phyloP scores from a whole-genome alignment of 2,888 invertebrate genomes.

The Tetragonula carbonaria region DNA sequence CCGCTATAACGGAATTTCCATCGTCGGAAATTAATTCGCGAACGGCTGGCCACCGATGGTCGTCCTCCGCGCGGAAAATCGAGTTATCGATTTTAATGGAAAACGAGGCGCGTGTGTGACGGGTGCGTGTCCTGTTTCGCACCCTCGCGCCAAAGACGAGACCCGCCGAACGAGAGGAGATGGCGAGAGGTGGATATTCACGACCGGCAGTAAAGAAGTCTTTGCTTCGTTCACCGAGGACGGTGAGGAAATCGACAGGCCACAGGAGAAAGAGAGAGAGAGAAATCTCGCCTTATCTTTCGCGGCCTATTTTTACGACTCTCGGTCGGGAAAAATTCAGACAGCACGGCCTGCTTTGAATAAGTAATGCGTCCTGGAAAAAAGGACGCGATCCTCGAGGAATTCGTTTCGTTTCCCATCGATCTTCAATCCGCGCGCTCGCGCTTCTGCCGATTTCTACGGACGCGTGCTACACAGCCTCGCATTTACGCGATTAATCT shows the following conservation, averaged over 20 bases:
- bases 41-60: not conserved
- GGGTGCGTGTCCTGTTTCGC: conserved; percentile 9
- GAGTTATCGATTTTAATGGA: conserved; percentile 43
- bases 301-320: conserved; percentile 43
- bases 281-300: conserved; percentile 43
- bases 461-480: not conserved
- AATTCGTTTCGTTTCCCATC: conserved; percentile 36
- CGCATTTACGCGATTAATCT: conserved; percentile 1
- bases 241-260: not conserved
- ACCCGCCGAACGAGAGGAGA: not conserved
- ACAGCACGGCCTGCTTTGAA: conserved; percentile 43
- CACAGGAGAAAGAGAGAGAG: not conserved
- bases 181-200: not conserved
- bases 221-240: not conserved
- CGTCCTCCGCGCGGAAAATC: conserved; percentile 26
- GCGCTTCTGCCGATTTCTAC: not conserved
- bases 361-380: conserved; percentile 40
- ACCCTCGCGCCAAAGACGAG: not conserved
- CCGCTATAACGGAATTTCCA: conserved; percentile 53
- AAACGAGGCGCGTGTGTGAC: not conserved
- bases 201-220: not conserved
- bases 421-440: not conserved
- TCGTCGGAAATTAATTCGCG: conserved; percentile 56
- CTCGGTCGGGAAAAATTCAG: conserved; percentile 34
- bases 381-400: not conserved